Percentiles rank a stretch among this genome's conserved stretches.
These are phyloP conservation scores for Myiozetetes cayanensis DNA, from an alignment of 2,113 vertebrate genomes.

Conservation along the genomic window DNA sequence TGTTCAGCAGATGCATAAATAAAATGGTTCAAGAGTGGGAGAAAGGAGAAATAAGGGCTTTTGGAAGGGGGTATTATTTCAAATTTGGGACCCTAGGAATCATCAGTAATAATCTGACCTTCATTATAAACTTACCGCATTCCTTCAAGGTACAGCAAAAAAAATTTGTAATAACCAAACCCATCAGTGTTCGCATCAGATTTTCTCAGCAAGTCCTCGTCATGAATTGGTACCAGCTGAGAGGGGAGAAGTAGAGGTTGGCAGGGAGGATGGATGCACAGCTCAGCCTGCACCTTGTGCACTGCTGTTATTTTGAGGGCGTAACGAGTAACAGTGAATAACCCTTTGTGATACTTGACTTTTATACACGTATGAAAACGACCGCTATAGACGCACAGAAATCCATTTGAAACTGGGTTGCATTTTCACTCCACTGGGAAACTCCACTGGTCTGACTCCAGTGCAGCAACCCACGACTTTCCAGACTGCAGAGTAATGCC, in stretches of 20 bases:
- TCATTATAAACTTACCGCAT: background rate
- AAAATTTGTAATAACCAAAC: background rate
- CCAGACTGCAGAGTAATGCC: background rate
- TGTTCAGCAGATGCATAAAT: background rate
- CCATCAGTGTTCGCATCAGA: background rate
- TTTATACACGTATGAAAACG: fast-evolving
- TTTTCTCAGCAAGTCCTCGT: background rate
- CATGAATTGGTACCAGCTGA: background rate
- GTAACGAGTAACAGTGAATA: background rate
- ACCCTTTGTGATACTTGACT: background rate
- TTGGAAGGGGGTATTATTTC: background rate
- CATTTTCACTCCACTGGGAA: background rate
- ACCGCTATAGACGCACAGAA: background rate
- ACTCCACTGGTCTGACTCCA: background rate
- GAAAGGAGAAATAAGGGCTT: background rate
- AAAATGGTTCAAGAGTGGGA: background rate
- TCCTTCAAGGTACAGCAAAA: background rate
- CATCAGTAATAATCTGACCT: background rate
- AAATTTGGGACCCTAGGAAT: background rate
- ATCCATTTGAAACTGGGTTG: background rate
- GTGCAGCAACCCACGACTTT: fast-evolving
- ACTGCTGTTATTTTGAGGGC: background rate
- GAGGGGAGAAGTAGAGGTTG: background rate
- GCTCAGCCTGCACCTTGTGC: background rate
- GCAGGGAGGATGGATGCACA: background rate